Conservation (phyloP, 2,888 invertebrate species). For the Nephrotoma appendiculata region DNA sequence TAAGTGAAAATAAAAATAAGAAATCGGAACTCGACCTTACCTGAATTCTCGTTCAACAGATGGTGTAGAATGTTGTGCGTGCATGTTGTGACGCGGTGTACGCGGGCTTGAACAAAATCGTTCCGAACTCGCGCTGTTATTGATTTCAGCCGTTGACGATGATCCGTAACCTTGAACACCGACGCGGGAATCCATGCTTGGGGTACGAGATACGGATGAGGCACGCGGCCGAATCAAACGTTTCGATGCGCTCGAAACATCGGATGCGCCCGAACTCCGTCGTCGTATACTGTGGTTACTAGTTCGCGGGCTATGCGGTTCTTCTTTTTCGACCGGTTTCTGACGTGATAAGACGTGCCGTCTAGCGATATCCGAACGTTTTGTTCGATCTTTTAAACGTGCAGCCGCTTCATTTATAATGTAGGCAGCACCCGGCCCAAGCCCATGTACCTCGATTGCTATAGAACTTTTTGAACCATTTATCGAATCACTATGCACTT, state of each 20-base stretch:
- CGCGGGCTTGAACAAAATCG: conserved; percentile 24
- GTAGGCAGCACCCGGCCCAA: neutral
- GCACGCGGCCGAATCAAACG: conserved; percentile 27
- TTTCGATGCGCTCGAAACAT: conserved; percentile 29
- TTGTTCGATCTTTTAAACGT: conserved; percentile 46
- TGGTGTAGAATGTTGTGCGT: conserved; percentile 28
- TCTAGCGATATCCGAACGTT: conserved; percentile 44
- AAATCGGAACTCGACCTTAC: conserved; percentile 14
- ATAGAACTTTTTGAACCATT: conserved; percentile 13
- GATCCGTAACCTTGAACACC: conserved; percentile 22
- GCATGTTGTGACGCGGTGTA: conserved; percentile 26
- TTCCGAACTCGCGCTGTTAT: conserved; percentile 29
- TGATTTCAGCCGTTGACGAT: conserved; percentile 3
- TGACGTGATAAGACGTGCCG: conserved; percentile 63
- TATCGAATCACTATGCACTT: conserved; percentile 6
- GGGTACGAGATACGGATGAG: conserved; percentile 25
- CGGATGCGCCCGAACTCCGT: conserved; percentile 30
- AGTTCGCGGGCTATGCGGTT: conserved; percentile 19
- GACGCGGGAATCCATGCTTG: conserved; percentile 28
- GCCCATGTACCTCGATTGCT: conserved; percentile 14
- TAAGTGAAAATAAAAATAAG: neutral
- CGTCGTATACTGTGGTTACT: conserved; percentile 5
- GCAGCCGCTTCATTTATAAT: conserved; percentile 32
- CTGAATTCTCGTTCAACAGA: conserved; percentile 31
- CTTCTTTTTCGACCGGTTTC: conserved; percentile 57